Evolutionary conservation across 2,113 vertebrate species (phyloP).

Genomic region (Gymnarchus niloticus): DNA sequence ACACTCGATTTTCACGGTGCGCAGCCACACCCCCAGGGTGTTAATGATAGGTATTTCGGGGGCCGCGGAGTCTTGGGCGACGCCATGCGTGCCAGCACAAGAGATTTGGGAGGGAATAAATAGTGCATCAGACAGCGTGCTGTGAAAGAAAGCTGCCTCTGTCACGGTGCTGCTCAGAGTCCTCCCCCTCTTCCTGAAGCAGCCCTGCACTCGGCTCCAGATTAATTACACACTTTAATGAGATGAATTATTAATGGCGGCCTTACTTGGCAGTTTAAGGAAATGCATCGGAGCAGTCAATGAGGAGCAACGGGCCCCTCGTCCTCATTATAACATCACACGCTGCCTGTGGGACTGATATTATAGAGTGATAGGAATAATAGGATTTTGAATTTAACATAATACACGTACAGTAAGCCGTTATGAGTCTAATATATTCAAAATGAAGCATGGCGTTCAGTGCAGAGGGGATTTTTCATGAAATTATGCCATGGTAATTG

Average conservation of each 20-base stretch:
- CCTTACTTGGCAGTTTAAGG: slow-evolving; percentile 98
- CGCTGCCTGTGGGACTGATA: slow-evolving; percentile 79
- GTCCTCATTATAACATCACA: slow-evolving; percentile 95
- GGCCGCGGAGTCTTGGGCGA: slow-evolving; percentile 42
- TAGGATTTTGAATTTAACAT: slow-evolving; percentile 68
- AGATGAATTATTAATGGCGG: slow-evolving; percentile 99
- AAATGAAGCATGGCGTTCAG: slow-evolving; percentile 34
- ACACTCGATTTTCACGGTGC: slow-evolving; percentile 10
- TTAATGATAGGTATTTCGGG: slow-evolving; percentile 39
- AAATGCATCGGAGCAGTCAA: slow-evolving; percentile 82
- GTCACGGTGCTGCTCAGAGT: slow-evolving; percentile 36
- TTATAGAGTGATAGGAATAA: slow-evolving; percentile 83
- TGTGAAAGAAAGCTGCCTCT: slow-evolving; percentile 37
- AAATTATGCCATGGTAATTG: slow-evolving; percentile 52
- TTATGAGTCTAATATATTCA: slow-evolving; percentile 33
- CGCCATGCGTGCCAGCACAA: slow-evolving; percentile 38
- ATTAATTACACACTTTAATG: slow-evolving; percentile 99
- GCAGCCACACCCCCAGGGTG: slow-evolving; percentile 33
- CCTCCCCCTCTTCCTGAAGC: slow-evolving; percentile 20
- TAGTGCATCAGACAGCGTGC: slow-evolving; percentile 37
- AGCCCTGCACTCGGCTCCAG: slow-evolving; percentile 52
- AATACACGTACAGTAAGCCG: slow-evolving; percentile 29
- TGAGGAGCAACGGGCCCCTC: slow-evolving; percentile 64
- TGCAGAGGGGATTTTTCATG: slow-evolving; percentile 42
- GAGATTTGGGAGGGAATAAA: slow-evolving; percentile 53